Evolutionary conservation across 2,888 invertebrate species (phyloP), one percentile per base, ranked within the genome.

Genomic region (Aspidiotus rigidus): DNA sequence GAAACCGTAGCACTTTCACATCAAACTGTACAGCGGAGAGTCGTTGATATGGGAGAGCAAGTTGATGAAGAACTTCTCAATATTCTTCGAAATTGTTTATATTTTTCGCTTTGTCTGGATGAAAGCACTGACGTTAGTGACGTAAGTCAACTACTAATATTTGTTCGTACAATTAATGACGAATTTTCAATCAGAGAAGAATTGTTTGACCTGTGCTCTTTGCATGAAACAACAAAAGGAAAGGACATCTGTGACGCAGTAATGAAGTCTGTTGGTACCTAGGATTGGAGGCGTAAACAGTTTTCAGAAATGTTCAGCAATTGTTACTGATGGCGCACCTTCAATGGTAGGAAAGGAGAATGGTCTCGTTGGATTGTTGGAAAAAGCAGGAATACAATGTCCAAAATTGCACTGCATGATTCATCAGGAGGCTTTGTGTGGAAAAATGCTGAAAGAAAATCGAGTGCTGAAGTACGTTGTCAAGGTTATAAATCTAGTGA

Each of bases 341-440:
- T n/a, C n/a, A n/a, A n/a, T n/a, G n/a, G n/a, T n/a, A n/a, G 62
- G 53, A 69, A 72, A 73, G 54, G 70, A 54, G n/a, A n/a, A n/a
- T 60, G 71, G 70, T 55, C 62, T 72, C 55, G 42, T 70, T 56
- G 69, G 71, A 60, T 62, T 71, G 61, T 69, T 71, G 56, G 39
- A 59, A 40, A 69, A 71, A 63, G 63, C 70, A 56, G 71, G 72
- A 55, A 67, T 72, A 62, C 71, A 57, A 53, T 71, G 70, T 71
- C 71, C 62, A 57, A 64, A 57, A 62, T 53, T 73, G 39, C 72
- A 73, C 55, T 73, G 72, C 71, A 71, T 72, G 49, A 72, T 73
- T 71, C 70, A 72, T 61, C 69, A 72, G 64, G 69, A 61, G 71
- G 57, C 71, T 60, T 55, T 62, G 59, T 72, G 64, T 64, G 63